phyloP scores from a whole-genome alignment of 1,140 invertebrate genomes.

The Adelges cooleyi region DNA sequence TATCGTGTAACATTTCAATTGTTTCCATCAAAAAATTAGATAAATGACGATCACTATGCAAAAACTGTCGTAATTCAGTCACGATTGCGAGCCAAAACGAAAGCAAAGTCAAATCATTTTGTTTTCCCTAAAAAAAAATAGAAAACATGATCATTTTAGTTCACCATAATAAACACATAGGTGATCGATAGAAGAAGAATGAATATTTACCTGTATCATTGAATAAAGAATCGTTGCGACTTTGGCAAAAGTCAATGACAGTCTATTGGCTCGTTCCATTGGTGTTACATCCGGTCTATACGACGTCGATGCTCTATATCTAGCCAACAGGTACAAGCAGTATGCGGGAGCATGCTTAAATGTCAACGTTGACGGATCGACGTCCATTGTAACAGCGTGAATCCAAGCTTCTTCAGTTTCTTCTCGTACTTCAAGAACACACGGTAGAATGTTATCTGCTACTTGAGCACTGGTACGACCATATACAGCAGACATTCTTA shows the following conservation, averaged over 20 bases:
- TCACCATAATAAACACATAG: too few species aligned
- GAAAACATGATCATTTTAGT: neutral
- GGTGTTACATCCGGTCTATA: slow-evolving; percentile 84
- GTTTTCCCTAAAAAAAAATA: slow-evolving; percentile 52
- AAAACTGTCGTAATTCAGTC: slow-evolving; percentile 86
- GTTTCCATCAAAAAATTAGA: slow-evolving; percentile 81
- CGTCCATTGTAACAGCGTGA: slow-evolving; percentile 69
- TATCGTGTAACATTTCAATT: slow-evolving; percentile 83
- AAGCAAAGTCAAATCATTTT: slow-evolving; percentile 66
- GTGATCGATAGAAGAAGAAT: too few species aligned
- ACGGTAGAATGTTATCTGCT: slow-evolving; percentile 82
- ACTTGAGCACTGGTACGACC: slow-evolving; percentile 48
- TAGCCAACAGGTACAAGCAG: slow-evolving; percentile 82
- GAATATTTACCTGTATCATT: slow-evolving; percentile 60
- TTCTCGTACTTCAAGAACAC: slow-evolving; percentile 86
- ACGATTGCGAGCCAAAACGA: slow-evolving; percentile 96
- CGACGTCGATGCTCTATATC: slow-evolving; percentile 83
- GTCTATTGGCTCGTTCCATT: slow-evolving; percentile 75
- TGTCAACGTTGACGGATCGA: slow-evolving; percentile 70
- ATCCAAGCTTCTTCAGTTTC: slow-evolving; percentile 86
- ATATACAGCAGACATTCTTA: slow-evolving; percentile 33
- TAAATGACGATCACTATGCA: slow-evolving; percentile 89
- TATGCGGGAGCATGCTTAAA: slow-evolving; percentile 89
- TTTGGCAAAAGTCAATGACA: slow-evolving; percentile 78
- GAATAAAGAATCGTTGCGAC: slow-evolving; percentile 76